Conservation (phyloP, 2,113 vertebrate genomes). For the Rissa tridactyla region DNA sequence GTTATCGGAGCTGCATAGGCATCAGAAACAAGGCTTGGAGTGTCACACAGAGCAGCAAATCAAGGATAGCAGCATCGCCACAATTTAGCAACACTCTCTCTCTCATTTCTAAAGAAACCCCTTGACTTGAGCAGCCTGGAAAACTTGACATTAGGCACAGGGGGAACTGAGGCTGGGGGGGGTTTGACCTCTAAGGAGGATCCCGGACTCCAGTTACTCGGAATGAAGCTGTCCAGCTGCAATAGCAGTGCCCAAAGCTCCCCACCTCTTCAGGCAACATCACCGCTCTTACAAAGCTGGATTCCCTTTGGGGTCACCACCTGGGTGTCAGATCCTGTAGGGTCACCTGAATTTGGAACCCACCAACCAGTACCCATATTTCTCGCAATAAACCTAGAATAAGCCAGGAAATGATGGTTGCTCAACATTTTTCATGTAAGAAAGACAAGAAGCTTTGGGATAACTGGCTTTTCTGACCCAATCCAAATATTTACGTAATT, state of each 20-base stretch:
- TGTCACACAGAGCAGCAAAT: neutral
- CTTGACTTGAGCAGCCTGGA: neutral
- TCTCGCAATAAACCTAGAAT: neutral
- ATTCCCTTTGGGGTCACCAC: neutral
- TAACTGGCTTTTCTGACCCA: neutral
- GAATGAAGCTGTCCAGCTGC: rapidly evolving
- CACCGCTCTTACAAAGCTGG: neutral
- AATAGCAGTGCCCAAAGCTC: neutral
- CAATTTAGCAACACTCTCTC: neutral
- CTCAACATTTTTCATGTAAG: neutral
- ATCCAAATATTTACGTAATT: neutral
- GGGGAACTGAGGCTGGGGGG: neutral
- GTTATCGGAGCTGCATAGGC: neutral
- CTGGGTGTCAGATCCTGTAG: neutral
- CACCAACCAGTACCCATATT: rapidly evolving
- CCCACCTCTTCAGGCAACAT: neutral
- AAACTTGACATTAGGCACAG: neutral
- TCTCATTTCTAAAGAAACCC: neutral
- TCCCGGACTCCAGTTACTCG: neutral
- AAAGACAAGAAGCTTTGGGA: neutral
- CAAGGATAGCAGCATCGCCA: neutral
- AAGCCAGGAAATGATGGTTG: neutral
- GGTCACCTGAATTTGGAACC: neutral
- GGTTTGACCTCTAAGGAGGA: neutral
- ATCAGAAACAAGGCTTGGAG: neutral